Evolutionary conservation across 2,113 vertebrate species (phyloP), one percentile per base, ranked within the genome.

Genomic region (Lonchura striata): DNA sequence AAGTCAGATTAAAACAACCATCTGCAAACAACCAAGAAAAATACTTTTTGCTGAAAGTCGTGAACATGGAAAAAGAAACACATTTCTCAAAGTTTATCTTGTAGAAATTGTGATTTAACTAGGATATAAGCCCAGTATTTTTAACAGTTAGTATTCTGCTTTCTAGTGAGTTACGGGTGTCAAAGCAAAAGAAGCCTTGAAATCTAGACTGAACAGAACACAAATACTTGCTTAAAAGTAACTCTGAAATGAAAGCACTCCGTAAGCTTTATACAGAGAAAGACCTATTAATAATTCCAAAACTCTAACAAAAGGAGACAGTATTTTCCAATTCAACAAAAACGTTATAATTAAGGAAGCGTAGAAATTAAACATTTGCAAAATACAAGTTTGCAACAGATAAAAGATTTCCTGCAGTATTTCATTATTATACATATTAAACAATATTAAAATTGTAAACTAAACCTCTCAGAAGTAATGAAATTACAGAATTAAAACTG

Each of bases 101-200:
- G 60, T n/a, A 92, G 37, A 83, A 89, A 52, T 21, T 79, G 54
- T 65, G 35, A 93, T 59, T 95, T 86, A 94, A 80, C 16, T 92
- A 70, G 47, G 23, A 82, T 25, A 54, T 47, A 95, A 95, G 82
- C 0, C 2, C 28, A 93, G 0, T 82, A 52, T 63, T 95, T 95
- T 93, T 74, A 89, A 31, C n/a, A 84, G 65, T 60, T 75, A 87
- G 30, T 47, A 63, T 54, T 89, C 42, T 80, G 50, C 66, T 30
- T 91, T 94, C 54, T 33, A 47, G 21, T 39, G 35, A 91, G 47
- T 80, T 94, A 69, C 57, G 66, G 15, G 21, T 68, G 33, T 59
- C 75, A 92, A 92, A 94, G 35, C 25, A 13, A 86, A 95, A 93
- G 41, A 60, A 86, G 76, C 5, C 0, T 14, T 57, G 20, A 70